Conservation (phyloP, 1,140 invertebrate species). For the Oryzaephilus surinamensis region DNA sequence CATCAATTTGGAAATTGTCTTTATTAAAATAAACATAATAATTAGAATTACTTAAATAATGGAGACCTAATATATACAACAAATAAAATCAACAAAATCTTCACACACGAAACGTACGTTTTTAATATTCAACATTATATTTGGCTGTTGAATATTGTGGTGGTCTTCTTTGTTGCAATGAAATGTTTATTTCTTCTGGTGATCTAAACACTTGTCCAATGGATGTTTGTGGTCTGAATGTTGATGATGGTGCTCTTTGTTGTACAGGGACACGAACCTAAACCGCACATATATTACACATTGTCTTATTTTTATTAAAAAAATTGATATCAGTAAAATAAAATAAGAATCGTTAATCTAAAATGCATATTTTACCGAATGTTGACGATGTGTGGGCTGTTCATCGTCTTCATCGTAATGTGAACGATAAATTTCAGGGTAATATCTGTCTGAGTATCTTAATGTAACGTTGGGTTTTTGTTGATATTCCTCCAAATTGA, state of each 20-base stretch:
- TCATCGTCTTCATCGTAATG: slow-evolving; percentile 47
- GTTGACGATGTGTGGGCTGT: slow-evolving; percentile 31
- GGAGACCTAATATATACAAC: too few species aligned
- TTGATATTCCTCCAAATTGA: slow-evolving; percentile 71
- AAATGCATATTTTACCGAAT: slow-evolving; percentile 23
- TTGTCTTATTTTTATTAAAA: slow-evolving; percentile 7
- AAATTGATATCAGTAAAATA: background rate
- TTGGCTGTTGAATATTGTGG: too few species aligned
- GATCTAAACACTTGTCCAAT: slow-evolving; percentile 63
- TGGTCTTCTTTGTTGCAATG: slow-evolving; percentile 64
- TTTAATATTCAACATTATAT: too few species aligned
- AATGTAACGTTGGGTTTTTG: slow-evolving; percentile 70
- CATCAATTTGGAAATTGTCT: too few species aligned
- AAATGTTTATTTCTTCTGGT: slow-evolving; percentile 77
- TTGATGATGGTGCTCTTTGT: slow-evolving; percentile 17
- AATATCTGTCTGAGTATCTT: slow-evolving; percentile 77
- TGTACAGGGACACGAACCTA: slow-evolving; percentile 31
- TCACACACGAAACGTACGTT: too few species aligned
- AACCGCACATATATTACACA: too few species aligned
- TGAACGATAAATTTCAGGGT: slow-evolving; percentile 61
- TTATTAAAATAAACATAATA: too few species aligned
- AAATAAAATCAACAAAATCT: too few species aligned
- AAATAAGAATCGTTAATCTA: slow-evolving; percentile 3
- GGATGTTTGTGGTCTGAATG: slow-evolving; percentile 32
- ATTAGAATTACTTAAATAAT: too few species aligned